Conservation (phyloP, 2,113 vertebrate species). For the Bufo gargarizans region DNA sequence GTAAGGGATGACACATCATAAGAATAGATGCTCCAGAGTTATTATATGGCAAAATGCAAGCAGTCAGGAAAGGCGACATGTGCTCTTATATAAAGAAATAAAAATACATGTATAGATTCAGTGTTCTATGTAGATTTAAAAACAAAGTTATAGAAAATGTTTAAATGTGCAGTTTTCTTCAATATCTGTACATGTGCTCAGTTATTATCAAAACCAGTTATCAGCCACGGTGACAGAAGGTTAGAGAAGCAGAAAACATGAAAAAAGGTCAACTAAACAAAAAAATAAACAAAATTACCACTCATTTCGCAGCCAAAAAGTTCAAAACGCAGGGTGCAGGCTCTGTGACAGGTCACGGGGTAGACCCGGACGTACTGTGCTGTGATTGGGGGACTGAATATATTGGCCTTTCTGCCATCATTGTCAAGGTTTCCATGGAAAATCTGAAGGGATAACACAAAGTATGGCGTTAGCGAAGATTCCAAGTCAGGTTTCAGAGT, state of each 20-base stretch:
- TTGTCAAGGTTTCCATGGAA: slow-evolving; percentile 87
- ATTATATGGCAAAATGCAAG: too few species aligned
- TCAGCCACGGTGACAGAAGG: not conserved
- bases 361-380: slow-evolving; percentile 87
- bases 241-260: not conserved
- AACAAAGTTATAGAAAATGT: not conserved
- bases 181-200: not conserved
- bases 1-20: too few species aligned
- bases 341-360: slow-evolving; percentile 79
- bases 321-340: slow-evolving; percentile 93
- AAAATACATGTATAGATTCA: not conserved
- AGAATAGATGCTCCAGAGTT: too few species aligned
- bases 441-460: slow-evolving; percentile 70
- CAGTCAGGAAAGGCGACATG: too few species aligned
- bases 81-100: too few species aligned
- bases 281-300: slow-evolving; percentile 74
- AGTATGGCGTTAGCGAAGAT: too few species aligned
- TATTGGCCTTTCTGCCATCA: slow-evolving; percentile 77
- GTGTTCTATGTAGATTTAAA: not conserved
- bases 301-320: slow-evolving; percentile 92
- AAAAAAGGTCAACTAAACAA: not conserved
- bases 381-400: slow-evolving; percentile 82
- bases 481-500: too few species aligned
- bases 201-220: too few species aligned
- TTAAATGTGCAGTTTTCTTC: not conserved